A percentile compares a stretch with the other conserved stretches of the same genome.
These are phyloP conservation scores for Caenorhabditis sulstoni DNA, from an alignment of 2,888 invertebrate species.

Conservation along the genomic window DNA sequence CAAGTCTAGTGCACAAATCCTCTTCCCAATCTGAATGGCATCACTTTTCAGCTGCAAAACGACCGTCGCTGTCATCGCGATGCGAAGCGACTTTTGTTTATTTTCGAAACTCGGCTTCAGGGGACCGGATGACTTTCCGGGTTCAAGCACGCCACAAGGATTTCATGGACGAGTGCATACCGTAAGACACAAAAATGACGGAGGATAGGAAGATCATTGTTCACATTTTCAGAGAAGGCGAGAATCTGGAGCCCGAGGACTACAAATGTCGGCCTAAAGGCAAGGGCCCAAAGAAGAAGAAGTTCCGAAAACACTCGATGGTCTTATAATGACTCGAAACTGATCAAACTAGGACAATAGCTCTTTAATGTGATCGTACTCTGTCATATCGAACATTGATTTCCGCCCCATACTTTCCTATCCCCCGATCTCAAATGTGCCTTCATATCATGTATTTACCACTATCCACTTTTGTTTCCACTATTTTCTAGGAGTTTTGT, in stretches of 20 bases:
- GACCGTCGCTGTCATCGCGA: slow-evolving; percentile 2
- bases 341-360: no score
- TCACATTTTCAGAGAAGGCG: neutral
- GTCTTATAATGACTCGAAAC: no score
- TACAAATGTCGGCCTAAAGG: no score
- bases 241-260: slow-evolving; percentile 4
- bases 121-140: slow-evolving; percentile 24
- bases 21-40: slow-evolving; percentile 10
- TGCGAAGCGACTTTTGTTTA: slow-evolving; percentile 40
- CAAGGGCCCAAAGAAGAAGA: no score
- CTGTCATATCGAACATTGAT: slow-evolving; percentile 29
- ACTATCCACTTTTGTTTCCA: no score
- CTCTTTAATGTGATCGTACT: slow-evolving; percentile 1
- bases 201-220: neutral
- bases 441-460: neutral
- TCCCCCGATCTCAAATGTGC: slow-evolving; percentile 19
- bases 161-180: slow-evolving; percentile 9
- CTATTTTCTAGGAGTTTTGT: no score
- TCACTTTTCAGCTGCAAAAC: slow-evolving; percentile 24
- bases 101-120: slow-evolving; percentile 1
- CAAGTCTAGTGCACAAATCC: slow-evolving; percentile 25
- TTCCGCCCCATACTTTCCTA: neutral
- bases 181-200: no score
- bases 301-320: no score
- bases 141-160: slow-evolving; percentile 5